Evolutionary conservation across 2,113 vertebrate species (phyloP).

Genomic region (Leptodactylus fuscus): DNA sequence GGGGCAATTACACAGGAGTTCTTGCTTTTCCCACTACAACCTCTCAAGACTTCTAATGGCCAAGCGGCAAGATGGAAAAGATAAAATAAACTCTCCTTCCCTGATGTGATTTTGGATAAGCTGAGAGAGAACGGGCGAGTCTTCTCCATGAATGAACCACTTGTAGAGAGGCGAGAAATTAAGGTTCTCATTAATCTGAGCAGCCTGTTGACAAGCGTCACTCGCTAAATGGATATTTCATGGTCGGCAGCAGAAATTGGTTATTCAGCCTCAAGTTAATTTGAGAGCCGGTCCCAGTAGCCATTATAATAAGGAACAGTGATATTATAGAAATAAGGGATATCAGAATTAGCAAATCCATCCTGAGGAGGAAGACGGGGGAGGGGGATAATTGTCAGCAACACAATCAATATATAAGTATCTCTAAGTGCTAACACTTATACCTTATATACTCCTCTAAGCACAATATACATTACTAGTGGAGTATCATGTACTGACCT

Average conservation of each 20-base stretch:
- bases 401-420: not conserved
- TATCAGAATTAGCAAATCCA: not conserved
- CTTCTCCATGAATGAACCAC: not conserved
- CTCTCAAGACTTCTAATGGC: not conserved
- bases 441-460: not conserved
- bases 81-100: not conserved
- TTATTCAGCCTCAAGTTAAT: not conserved
- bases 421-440: not conserved
- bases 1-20: constrained; percentile 35
- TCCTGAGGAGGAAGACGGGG: not conserved
- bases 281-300: constrained; percentile 27
- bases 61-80: not conserved
- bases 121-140: not conserved
- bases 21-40: not conserved
- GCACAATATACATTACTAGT: not conserved
- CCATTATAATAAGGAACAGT: constrained; percentile 13
- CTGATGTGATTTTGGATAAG: not conserved
- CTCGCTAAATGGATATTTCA: constrained; percentile 47
- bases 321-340: constrained; percentile 10
- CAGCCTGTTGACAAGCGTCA: constrained; percentile 25
- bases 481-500: not conserved
- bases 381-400: not conserved
- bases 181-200: constrained; percentile 36
- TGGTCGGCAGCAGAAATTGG: not conserved
- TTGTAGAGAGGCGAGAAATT: constrained; percentile 16